phyloP scores from a whole-genome alignment of 1,140 invertebrate genomes.

The Bombus haemorrhoidalis region DNA sequence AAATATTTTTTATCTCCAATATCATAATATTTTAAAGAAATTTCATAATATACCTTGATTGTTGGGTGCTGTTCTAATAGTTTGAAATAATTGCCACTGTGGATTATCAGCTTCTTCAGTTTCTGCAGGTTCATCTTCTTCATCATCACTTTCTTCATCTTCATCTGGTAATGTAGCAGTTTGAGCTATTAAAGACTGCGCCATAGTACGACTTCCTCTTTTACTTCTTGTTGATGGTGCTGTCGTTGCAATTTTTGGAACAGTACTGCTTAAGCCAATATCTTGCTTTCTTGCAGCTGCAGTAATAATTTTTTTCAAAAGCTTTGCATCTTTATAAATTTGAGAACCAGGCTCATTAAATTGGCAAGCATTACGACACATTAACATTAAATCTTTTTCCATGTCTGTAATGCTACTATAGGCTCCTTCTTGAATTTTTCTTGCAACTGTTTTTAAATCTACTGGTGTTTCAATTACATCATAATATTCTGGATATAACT shows the following conservation, averaged over 20 bases:
- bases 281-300: conserved; percentile 82
- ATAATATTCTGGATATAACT: conserved; percentile 98
- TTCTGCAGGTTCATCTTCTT: conserved; percentile 86
- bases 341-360: conserved; percentile 98
- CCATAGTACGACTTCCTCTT: conserved; percentile 80
- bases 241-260: conserved; percentile 72
- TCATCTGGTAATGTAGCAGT: conserved; percentile 81
- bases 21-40: conserved; percentile 6
- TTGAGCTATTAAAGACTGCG: conserved; percentile 81
- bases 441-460: conserved; percentile 96
- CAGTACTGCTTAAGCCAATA: conserved; percentile 61
- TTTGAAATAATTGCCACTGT: conserved; percentile 91
- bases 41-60: conserved; percentile 83
- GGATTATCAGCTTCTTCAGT: conserved; percentile 88
- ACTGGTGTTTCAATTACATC: conserved; percentile 97
- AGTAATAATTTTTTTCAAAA: conserved; percentile 89
- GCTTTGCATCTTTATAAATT: conserved; percentile 98
- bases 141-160: conserved; percentile 86
- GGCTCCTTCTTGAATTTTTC: conserved; percentile 93
- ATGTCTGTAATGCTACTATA: conserved; percentile 91
- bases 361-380: conserved; percentile 97
- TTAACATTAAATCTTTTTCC: conserved; percentile 94
- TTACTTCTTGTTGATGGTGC: conserved; percentile 82
- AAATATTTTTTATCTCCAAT: neutral
- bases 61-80: conserved; percentile 88